A percentile compares a stretch with the other conserved stretches of the same genome.
Conservation (phyloP, 2,888 invertebrate species). For the Yponomeuta plumbellus region DNA sequence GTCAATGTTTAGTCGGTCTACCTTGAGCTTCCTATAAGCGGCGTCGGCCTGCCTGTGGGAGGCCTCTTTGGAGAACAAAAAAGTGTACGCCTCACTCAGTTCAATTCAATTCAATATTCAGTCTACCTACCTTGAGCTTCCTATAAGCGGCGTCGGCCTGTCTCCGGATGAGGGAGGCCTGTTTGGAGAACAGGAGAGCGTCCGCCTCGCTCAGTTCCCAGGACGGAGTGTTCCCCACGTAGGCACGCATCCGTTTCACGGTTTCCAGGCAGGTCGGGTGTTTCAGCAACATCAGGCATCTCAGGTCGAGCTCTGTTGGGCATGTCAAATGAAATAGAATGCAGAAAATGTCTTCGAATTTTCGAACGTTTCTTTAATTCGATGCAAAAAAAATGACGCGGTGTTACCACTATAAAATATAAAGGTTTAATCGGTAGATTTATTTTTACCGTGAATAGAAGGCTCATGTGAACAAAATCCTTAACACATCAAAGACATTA, state of each 20-base stretch:
- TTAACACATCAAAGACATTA: no score
- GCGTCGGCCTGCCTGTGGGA: conserved; percentile 81
- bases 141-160: conserved; percentile 77
- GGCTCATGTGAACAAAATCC: no score
- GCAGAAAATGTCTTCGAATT: no score
- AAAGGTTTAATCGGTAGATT: no score
- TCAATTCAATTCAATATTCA: no score
- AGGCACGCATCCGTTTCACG: conserved; percentile 83
- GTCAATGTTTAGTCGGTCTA: no score
- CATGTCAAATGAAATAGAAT: neutral
- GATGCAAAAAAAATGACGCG: no score
- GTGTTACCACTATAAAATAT: no score
- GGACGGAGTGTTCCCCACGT: conserved; percentile 85
- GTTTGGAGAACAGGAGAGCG: conserved; percentile 78
- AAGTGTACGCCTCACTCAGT: conserved; percentile 45
- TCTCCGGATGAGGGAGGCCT: conserved; percentile 82
- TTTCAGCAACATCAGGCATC: conserved; percentile 86
- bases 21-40: conserved; percentile 53
- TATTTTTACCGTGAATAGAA: no score
- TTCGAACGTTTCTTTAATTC: no score
- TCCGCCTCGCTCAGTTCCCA: conserved; percentile 81
- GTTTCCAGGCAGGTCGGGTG: conserved; percentile 88
- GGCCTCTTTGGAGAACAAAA: conserved; percentile 81
- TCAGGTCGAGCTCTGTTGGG: conserved; percentile 71
- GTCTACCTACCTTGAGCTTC: conserved; percentile 50